Conservation (phyloP, 1,140 invertebrate species). For the Nomia melanderi region DNA sequence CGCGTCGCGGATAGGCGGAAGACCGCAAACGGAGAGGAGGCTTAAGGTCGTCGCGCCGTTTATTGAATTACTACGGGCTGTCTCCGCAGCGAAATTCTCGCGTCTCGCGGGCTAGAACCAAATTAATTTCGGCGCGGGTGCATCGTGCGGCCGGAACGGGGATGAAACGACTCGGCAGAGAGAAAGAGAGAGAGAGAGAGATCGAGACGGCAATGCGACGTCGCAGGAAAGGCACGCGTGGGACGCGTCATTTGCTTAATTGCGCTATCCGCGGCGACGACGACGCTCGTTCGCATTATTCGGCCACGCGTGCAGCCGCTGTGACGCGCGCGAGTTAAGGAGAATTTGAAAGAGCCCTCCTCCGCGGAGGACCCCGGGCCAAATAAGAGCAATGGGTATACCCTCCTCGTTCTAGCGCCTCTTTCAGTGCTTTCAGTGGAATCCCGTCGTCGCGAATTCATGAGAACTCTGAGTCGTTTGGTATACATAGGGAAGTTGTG, state of each 20-base stretch:
- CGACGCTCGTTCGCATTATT: conserved; percentile 56
- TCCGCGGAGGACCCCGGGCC: background rate
- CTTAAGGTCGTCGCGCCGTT: background rate
- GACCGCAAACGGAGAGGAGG: background rate
- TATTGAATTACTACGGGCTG: conserved; percentile 22
- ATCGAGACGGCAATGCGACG: too few relatives aligned
- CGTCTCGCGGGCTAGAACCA: conserved; percentile 3
- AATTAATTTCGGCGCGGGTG: conserved; percentile 19
- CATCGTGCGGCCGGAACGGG: conserved; percentile 5
- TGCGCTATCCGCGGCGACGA: conserved; percentile 55
- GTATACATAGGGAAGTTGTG: background rate
- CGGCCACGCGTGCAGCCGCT: conserved; percentile 54
- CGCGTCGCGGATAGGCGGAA: background rate
- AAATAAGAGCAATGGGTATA: background rate
- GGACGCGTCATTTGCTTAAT: conserved; percentile 69
- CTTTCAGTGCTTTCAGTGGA: too few relatives aligned
- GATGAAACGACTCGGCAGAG: too few relatives aligned
- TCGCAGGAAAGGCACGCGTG: conserved; percentile 49
- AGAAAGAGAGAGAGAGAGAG: too few relatives aligned
- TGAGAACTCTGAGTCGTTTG: background rate
- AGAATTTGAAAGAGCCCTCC: too few relatives aligned
- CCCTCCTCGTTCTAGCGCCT: too few relatives aligned
- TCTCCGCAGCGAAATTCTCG: background rate
- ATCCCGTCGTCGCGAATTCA: too few relatives aligned
- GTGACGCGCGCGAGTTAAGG: conserved; percentile 15